Evolutionary conservation across 1,140 invertebrate genomes (phyloP).

Genomic region (Drosophila ananassae): DNA sequence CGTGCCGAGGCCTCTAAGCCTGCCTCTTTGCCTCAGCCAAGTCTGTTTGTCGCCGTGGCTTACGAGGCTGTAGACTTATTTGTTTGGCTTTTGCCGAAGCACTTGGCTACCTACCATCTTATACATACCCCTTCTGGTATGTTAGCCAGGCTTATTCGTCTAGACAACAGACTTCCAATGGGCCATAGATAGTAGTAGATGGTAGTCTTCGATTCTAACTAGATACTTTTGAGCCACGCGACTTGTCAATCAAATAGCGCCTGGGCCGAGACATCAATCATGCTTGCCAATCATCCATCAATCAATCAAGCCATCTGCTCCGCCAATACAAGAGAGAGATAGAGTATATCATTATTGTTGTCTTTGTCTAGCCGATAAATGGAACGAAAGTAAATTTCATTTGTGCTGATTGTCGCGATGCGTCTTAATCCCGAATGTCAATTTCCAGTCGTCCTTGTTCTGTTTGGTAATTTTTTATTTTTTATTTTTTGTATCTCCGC

Average conservation of each 20-base stretch:
- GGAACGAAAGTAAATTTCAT: slow-evolving; percentile 3
- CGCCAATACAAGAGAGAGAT: background rate
- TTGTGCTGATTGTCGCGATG: slow-evolving; percentile 19
- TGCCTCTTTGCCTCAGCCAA: slow-evolving; percentile 16
- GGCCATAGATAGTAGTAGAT: no score
- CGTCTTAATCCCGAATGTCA: slow-evolving; percentile 34
- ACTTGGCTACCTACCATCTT: background rate
- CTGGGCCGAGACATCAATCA: slow-evolving; percentile 52
- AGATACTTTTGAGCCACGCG: slow-evolving; percentile 3
- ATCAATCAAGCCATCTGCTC: slow-evolving; percentile 56
- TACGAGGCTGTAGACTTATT: slow-evolving; percentile 36
- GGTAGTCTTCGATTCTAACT: no score
- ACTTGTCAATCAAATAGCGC: slow-evolving; percentile 50
- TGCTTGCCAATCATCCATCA: slow-evolving; percentile 60
- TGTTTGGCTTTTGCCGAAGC: slow-evolving; percentile 13
- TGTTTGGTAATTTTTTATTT: slow-evolving; percentile 1
- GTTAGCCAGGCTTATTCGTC: slow-evolving; percentile 37
- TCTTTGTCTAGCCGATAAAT: slow-evolving; percentile 24
- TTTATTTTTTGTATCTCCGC: background rate
- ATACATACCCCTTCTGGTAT: no score
- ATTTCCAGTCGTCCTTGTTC: background rate
- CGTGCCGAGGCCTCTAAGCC: background rate
- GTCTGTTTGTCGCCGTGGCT: slow-evolving; percentile 43
- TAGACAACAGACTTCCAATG: slow-evolving; percentile 22
- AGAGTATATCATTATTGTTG: background rate